A percentile compares a stretch with the other conserved stretches of the same genome.
Evolutionary conservation across 2,888 invertebrate species (phyloP).

Genomic region (Limnephilus auricula): DNA sequence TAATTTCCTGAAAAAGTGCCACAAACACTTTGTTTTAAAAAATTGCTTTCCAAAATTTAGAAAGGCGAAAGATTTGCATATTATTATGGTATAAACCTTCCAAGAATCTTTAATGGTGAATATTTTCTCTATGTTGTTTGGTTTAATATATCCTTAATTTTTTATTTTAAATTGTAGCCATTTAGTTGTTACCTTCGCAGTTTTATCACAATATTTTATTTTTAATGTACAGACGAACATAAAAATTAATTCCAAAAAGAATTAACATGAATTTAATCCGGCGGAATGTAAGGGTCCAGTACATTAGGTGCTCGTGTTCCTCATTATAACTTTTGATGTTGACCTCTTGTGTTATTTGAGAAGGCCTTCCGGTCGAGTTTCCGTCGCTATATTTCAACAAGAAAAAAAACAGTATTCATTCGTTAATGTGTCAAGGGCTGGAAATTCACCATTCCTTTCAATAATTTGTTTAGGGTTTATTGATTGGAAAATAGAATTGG

Average conservation of each 20-base stretch:
- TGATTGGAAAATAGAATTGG: not conserved
- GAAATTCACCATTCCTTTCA: not conserved
- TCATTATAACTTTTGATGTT: slow-evolving; percentile 40
- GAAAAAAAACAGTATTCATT: not conserved
- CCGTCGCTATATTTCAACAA: slow-evolving; percentile 6
- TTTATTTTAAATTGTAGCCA: not conserved
- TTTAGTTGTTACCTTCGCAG: not conserved
- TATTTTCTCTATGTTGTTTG: not conserved
- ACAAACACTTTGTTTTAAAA: slow-evolving; percentile 6
- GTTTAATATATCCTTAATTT: not conserved
- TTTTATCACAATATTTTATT: not conserved
- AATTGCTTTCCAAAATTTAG: not conserved
- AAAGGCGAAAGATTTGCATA: not conserved
- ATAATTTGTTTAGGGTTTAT: not conserved
- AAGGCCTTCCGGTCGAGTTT: slow-evolving; percentile 7
- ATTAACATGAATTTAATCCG: slow-evolving; percentile 2
- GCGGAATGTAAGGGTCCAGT: not conserved
- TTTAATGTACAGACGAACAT: not conserved
- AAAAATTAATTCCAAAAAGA: not conserved
- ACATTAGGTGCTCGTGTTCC: not conserved
- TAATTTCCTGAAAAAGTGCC: slow-evolving; percentile 31
- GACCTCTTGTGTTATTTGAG: slow-evolving; percentile 10
- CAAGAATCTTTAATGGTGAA: not conserved
- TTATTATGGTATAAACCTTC: not conserved
- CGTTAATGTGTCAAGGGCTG: not conserved